Base-by-base conservation (phyloP, 2,113 vertebrate genomes). In the Butorides virescens region DNA sequence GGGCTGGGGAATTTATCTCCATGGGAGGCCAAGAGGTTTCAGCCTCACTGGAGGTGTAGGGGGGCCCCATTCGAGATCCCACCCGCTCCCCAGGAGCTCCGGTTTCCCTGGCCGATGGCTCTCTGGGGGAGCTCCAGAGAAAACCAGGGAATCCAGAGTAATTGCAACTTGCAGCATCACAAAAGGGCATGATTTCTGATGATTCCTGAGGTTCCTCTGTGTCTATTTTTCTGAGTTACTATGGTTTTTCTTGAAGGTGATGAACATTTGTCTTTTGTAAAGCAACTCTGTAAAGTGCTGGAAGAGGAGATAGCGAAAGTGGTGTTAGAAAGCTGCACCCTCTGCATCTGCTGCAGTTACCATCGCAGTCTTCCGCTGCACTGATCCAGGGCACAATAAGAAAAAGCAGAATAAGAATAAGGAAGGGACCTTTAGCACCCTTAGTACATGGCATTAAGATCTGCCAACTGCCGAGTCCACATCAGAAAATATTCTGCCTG, bases 61-160 rank as follows among this genome's bases (percentile, higher is more conserved):
- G 42, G 75, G 66, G 44, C 27, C 26, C 71, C 10, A 32, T 36
- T 23, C 1, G 4, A 52, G 65, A 77, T 7, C 26, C 10, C 22
- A 50, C 5, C 3, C 15, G 23, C 12, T 61, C 11, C 16, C 21
- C 7, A 3, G 55, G 37, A 77, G 47, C 29, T 49, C 36, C 39
- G 7, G 3, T 63, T 88, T 91, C 52, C 27, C 30, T 55, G 19
- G 19, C 20, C 1, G 3, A n/a, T 0, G 1, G 1, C 61, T 46
- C 36, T 32, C 50, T 56, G 13, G 15, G 66, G 14, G 50, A 83
- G 5, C 18, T 67, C 18, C 27, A 52, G 14, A 68, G 55, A n/a
- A 85, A 90, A 75, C 9, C 7, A 52, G 11, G 52, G 49, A 53
- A 78, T 56, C 26, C 77, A 79, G 21, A 78, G 29, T 21, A 52